Conservation (phyloP, 2,113 vertebrate species). For the Synodontis membranacea region DNA sequence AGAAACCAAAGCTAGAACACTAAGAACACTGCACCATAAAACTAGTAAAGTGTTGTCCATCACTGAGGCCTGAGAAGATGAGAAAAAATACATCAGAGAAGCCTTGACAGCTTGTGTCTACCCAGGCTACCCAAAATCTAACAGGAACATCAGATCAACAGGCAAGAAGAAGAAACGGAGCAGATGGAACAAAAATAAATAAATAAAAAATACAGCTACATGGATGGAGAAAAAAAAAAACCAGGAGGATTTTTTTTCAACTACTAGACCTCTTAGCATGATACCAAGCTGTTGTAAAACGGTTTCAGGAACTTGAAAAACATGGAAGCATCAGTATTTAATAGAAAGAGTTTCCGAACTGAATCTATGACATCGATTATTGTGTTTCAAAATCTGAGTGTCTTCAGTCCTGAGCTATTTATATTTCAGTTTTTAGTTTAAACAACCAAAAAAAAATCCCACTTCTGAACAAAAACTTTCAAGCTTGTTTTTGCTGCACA, state of each 20-base stretch:
- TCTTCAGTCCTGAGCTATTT: neutral
- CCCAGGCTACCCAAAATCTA: slow-evolving; percentile 28
- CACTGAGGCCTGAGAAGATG: neutral
- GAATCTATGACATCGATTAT: neutral
- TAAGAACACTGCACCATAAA: slow-evolving; percentile 7
- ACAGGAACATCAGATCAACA: slow-evolving; percentile 30
- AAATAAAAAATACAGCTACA: too few species aligned
- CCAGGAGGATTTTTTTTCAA: neutral
- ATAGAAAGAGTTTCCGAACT: neutral
- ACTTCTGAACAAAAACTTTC: neutral
- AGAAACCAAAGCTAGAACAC: neutral
- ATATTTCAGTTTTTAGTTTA: neutral
- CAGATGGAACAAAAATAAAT: slow-evolving; percentile 11
- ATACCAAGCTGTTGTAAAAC: neutral
- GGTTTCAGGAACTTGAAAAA: neutral
- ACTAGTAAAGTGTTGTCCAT: neutral
- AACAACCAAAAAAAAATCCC: neutral
- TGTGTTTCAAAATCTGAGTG: neutral
- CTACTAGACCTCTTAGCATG: neutral
- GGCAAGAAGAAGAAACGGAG: slow-evolving; percentile 11
- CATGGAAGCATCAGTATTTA: neutral
- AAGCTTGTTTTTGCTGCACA: neutral
- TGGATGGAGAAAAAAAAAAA: neutral
- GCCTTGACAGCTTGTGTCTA: slow-evolving; percentile 31
- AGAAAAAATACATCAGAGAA: neutral